Evolutionary conservation across 2,797 vertebrate genomes (phyloP), one percentile per base, ranked within the genome.

Genomic region (Erethizon dorsatum): DNA sequence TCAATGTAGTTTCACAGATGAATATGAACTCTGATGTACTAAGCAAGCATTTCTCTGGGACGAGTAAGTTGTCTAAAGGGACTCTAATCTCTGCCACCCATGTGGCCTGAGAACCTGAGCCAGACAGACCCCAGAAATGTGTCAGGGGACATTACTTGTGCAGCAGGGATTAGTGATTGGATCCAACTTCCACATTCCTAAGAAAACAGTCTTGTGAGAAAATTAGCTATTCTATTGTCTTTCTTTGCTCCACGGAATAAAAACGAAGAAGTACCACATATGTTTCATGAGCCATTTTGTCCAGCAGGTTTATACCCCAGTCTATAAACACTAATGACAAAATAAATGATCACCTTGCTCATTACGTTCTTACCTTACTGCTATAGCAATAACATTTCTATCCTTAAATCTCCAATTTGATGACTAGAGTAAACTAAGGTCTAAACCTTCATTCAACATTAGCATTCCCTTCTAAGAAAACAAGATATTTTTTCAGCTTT

Each of bases 401-500:
- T 2, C n/a, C n/a, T 31, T 90, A 91, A 63, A 56, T 94, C n/a
- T 90, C 77, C 41, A 52, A 54, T 83, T 65, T 28, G 50, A 96
- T 26, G 41, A 59, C 79, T 80, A 5, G 2, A 78, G 84, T 50
- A 41, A 85, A 37, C n/a, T 57, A 59, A 37, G 22, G 4, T 11
- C 56, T 82, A 31, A 24, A n/a, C 33, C 20, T 84, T 77, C n/a
- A 47, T 26, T 17, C 9, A 79, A 18, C 52, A 67, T 73, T 92
- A 80, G 15, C 54, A 88, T 71, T 91, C 11, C 4, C 50, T n/a
- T 69, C 13, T 4, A 26, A 83, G 57, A 75, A 83, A 37, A 63
- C 52, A 71, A 33, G 12, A n/a, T 80, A 47, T 84, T 96, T 96
- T 88, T 75, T 94, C 69, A 73, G 50, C 22, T 94, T 75, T 26